These are phyloP conservation scores for Sycophila texana DNA, from an alignment of 2,888 invertebrate species.

Conservation along the genomic window DNA sequence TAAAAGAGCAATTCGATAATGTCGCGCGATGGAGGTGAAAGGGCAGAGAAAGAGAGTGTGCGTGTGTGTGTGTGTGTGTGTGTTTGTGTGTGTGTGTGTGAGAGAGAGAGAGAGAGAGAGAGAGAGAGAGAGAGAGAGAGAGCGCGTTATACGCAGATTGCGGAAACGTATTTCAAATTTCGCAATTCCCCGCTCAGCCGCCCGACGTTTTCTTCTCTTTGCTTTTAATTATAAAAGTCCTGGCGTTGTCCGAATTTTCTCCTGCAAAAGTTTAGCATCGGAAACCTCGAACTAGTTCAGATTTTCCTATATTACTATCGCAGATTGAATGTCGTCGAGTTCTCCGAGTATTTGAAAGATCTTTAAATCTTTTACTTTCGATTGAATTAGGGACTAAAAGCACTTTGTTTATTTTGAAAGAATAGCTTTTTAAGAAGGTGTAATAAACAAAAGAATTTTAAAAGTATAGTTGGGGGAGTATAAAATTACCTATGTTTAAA, in stretches of 20 bases:
- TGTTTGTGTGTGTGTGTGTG: too few species aligned
- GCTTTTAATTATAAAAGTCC: slow-evolving; percentile 53
- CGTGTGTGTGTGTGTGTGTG: too few species aligned
- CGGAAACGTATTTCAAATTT: slow-evolving; percentile 53
- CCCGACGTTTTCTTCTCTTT: background rate
- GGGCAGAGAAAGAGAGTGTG: background rate
- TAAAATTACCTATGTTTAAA: too few species aligned
- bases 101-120: too few species aligned
- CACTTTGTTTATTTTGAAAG: background rate
- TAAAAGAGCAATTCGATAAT: slow-evolving; percentile 39
- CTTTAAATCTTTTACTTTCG: background rate
- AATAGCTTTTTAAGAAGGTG: background rate
- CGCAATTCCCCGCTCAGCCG: background rate
- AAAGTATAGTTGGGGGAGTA: too few species aligned
- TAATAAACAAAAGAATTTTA: background rate
- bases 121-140: too few species aligned
- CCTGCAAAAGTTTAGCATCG: too few species aligned
- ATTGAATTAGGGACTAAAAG: background rate
- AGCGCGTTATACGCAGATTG: slow-evolving; percentile 55
- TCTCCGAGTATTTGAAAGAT: background rate
- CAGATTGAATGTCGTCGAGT: background rate
- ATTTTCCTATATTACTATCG: background rate
- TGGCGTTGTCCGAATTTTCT: slow-evolving; percentile 25
- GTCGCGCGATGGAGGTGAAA: background rate
- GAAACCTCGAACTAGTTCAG: background rate